Base-by-base conservation (phyloP, 1,140 invertebrate genomes). In the Heliconius eleuchia region DNA sequence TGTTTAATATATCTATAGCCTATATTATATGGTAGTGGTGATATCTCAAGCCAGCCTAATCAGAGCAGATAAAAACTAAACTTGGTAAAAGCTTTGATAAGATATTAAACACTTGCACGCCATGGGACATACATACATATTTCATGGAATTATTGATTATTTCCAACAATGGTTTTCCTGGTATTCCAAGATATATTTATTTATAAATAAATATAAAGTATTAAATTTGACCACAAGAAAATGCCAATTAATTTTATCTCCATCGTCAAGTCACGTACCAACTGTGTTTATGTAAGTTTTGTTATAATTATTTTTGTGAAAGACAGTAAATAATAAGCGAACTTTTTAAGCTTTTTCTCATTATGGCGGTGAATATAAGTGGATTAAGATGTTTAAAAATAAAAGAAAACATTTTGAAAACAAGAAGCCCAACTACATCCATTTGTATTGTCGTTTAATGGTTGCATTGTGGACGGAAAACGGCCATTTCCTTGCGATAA, bases 401-500 rank as follows among this genome's bases (percentile, higher is more conserved):
- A 57, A 75, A 78, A 83, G 80, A 83, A 77, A 79, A 66, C 27
- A 23, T 23, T 34, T 76, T 80, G 73, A 74, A 82, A 85, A 82
- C 73, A 82, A 79, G 79, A 83, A 86, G 83, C 74, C 83, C 81
- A 88, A 91, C 83, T 89, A 88, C 83, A 86, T 88, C 92, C 92
- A 92, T 94, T 94, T 89, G 88, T 85, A 91, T 91, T 92, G 91
- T 92, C 86, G 87, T 85, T 86, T 94, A 94, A 94, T 94, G 92
- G 89, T 82, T 80, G 86, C 85, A 87, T 92, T 93, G 91, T 92
- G 91, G 91, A 89, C 92, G 92, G 92, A 94, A 94, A 94, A 90
- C 89, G 92, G 84, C 88, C 91, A 94, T 94, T 94, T 94, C 92
- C 92, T 94, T 87, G 86, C 90, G 92, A 94, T 94, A 93, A 90